A percentile compares a stretch with the other conserved stretches of the same genome.
Evolutionary conservation across 1,140 invertebrate genomes (phyloP).

Genomic region (Neomicropteryx cornuta): DNA sequence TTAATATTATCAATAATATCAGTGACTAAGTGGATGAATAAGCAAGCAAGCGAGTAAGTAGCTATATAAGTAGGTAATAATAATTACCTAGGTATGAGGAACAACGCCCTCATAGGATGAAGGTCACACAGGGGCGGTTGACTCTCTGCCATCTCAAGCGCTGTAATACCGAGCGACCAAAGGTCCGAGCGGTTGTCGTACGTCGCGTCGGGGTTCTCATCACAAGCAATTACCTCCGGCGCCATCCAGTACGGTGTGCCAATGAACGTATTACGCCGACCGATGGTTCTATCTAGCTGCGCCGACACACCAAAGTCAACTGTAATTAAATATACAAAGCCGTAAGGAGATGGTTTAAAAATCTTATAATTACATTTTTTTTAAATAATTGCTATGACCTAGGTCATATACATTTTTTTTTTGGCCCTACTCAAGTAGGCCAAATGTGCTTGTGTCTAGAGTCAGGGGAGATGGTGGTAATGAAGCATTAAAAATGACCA

Average conservation of each 20-base stretch:
- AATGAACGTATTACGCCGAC: constrained; percentile 97
- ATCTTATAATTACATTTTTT: background rate
- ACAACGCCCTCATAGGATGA: constrained; percentile 97
- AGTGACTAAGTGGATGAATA: too few relatives aligned
- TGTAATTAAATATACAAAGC: constrained; percentile 33
- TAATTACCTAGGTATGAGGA: constrained; percentile 82
- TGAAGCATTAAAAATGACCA: too few relatives aligned
- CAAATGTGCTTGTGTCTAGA: too few relatives aligned
- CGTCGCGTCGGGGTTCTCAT: constrained; percentile 99
- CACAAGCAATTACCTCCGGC: constrained; percentile 97
- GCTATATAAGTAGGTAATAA: too few relatives aligned
- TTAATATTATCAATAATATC: too few relatives aligned
- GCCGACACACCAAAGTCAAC: constrained; percentile 99
- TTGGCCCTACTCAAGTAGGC: too few relatives aligned
- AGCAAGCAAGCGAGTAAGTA: too few relatives aligned
- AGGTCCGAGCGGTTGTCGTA: constrained; percentile 98
- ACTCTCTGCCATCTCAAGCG: constrained; percentile 99
- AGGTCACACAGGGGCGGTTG: constrained; percentile 97
- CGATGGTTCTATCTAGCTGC: constrained; percentile 97
- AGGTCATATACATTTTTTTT: background rate
- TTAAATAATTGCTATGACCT: too few relatives aligned
- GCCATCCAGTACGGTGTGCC: constrained; percentile 99
- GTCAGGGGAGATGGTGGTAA: too few relatives aligned
- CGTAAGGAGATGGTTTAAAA: background rate
- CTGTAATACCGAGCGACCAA: constrained; percentile 97